These are phyloP conservation scores for Lagorchestes hirsutus DNA, from an alignment of 2,797 vertebrate species.

Conservation along the genomic window DNA sequence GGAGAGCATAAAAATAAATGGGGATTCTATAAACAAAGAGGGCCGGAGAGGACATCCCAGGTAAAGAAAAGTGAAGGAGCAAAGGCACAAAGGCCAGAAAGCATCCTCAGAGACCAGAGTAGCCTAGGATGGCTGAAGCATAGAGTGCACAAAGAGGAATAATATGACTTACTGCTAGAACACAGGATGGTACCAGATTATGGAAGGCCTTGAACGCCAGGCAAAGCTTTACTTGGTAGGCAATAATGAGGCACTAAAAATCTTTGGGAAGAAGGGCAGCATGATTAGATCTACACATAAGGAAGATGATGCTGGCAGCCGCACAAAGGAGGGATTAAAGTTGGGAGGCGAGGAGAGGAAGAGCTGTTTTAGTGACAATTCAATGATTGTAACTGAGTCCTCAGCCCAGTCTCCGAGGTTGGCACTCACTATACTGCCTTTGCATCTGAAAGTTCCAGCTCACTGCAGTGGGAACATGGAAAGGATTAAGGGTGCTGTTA, in stretches of 20 bases:
- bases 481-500: constrained; percentile 4
- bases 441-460: neutral
- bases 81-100: neutral
- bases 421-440: neutral
- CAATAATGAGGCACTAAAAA: neutral
- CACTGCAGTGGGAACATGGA: neutral
- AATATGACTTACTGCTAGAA: neutral
- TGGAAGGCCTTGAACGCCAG: neutral
- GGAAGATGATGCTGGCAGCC: neutral
- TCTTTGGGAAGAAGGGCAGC: neutral
- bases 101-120: neutral
- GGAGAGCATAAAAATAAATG: neutral
- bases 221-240: neutral
- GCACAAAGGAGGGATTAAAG: neutral
- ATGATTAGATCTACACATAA: neutral
- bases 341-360: neutral
- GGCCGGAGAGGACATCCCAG: neutral
- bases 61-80: neutral
- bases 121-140: neutral
- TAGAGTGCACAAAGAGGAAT: neutral
- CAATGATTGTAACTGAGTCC: neutral
- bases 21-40: neutral
- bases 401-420: neutral
- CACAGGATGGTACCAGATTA: neutral
- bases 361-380: neutral